A percentile compares a stretch with the other conserved stretches of the same genome.
These are phyloP conservation scores for Hormaphis cornu DNA, from an alignment of 1,140 invertebrate species.

Conservation along the genomic window DNA sequence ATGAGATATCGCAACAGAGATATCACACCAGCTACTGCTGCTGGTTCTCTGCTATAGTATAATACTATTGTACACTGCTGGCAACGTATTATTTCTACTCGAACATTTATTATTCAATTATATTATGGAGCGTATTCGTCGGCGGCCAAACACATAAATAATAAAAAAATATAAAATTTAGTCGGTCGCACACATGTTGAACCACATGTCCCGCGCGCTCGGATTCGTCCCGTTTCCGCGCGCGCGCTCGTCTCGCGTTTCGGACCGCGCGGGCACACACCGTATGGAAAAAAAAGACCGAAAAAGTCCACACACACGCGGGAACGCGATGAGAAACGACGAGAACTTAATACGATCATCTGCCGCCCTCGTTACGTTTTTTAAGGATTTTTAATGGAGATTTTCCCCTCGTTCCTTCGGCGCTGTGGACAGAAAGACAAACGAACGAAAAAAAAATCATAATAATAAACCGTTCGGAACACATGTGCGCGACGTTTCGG, in stretches of 20 bases:
- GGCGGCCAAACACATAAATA: not conserved
- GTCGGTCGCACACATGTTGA: slow-evolving; percentile 10
- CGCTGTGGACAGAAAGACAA: too few relatives aligned
- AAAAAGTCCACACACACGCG: not conserved
- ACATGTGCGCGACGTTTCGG: slow-evolving; percentile 6
- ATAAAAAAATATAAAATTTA: slow-evolving; percentile 4
- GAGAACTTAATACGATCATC: too few relatives aligned
- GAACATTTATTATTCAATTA: too few relatives aligned
- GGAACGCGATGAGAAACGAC: not conserved
- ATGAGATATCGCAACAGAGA: too few relatives aligned
- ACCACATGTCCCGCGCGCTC: not conserved
- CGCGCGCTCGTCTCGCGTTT: not conserved
- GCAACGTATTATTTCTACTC: too few relatives aligned
- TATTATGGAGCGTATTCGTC: not conserved
- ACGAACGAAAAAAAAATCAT: not conserved
- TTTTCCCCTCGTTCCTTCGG: not conserved
- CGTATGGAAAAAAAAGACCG: not conserved
- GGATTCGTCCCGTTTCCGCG: slow-evolving; percentile 9
- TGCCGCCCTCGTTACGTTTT: not conserved
- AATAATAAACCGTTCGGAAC: too few relatives aligned
- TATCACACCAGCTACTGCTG: too few relatives aligned
- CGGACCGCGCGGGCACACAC: not conserved
- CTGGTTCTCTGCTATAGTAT: too few relatives aligned
- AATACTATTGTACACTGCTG: too few relatives aligned
- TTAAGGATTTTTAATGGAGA: not conserved